These are phyloP conservation scores for Neoitamus cyanurus DNA, from an alignment of 2,888 invertebrate genomes.

Conservation along the genomic window DNA sequence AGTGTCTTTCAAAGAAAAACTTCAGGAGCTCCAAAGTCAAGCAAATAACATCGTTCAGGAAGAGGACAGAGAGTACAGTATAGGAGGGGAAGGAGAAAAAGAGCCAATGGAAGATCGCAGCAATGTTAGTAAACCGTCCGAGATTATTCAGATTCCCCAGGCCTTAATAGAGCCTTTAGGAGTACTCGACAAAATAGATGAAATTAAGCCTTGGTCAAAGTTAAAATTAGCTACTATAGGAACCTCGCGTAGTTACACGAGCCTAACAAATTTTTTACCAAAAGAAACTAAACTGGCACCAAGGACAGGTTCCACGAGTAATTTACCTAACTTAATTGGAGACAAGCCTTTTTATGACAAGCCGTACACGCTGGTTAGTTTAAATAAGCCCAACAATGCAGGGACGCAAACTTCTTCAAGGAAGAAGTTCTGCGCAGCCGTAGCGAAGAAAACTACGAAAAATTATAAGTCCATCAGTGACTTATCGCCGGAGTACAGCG, in stretches of 20 bases:
- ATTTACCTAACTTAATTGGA: slow-evolving; percentile 2
- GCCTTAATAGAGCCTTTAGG: slow-evolving; percentile 36
- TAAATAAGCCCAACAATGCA: neutral
- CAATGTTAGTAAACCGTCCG: slow-evolving; percentile 58
- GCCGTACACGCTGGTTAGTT: neutral
- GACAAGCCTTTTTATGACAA: neutral
- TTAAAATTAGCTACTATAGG: slow-evolving; percentile 75
- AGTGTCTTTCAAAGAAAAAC: slow-evolving; percentile 74
- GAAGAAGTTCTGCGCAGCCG: neutral
- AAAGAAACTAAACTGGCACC: neutral
- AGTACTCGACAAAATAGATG: slow-evolving; percentile 49
- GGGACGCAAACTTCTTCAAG: neutral
- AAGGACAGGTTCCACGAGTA: neutral
- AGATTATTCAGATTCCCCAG: slow-evolving; percentile 17
- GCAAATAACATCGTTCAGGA: slow-evolving; percentile 42
- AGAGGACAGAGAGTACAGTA: slow-evolving; percentile 32
- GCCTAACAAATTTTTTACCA: slow-evolving; percentile 55
- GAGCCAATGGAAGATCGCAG: slow-evolving; percentile 49
- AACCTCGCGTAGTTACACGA: slow-evolving; percentile 63
- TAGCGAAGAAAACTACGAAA: slow-evolving; percentile 65
- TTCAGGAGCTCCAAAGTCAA: slow-evolving; percentile 70
- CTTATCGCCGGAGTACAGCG: slow-evolving; percentile 86
- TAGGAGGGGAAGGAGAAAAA: neutral
- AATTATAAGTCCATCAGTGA: slow-evolving; percentile 87
- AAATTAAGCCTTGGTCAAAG: slow-evolving; percentile 79